A percentile compares a stretch with the other conserved stretches of the same genome.
Conservation (phyloP, 37 sponge, comb jelly and placozoan genomes). For the Hormiphora californensis region DNA sequence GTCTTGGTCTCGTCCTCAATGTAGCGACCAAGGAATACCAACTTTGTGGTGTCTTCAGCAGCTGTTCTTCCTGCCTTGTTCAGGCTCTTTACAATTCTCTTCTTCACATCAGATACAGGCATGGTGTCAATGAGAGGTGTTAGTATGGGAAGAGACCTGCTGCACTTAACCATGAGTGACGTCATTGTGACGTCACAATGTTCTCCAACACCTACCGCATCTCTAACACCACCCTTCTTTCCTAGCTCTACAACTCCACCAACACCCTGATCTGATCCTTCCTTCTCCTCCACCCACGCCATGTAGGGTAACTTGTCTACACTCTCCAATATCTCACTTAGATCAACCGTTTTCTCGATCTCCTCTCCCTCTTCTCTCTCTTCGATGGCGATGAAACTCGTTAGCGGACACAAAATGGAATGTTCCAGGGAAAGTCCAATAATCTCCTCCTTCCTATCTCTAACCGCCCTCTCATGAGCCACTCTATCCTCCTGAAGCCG, state of each 20-base stretch:
- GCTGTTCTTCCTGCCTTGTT: no score
- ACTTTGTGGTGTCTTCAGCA: no score
- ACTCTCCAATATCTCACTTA: neutral
- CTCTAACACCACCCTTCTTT: neutral
- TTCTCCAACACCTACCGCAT: neutral
- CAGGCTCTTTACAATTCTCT: no score
- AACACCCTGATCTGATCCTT: neutral
- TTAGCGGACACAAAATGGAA: neutral
- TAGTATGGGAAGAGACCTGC: no score
- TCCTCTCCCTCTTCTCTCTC: conserved; percentile 16
- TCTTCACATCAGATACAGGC: no score
- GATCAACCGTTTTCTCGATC: neutral
- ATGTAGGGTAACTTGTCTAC: neutral
- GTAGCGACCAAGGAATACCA: no score
- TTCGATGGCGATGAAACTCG: neutral
- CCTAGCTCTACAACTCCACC: neutral
- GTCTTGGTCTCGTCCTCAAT: no score
- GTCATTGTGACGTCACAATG: no score
- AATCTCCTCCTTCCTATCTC: neutral
- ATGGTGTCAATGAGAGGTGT: no score
- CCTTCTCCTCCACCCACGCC: neutral
- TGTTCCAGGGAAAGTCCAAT: neutral
- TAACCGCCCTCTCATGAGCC: neutral
- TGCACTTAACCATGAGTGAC: no score
- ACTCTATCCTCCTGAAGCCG: neutral